Conservation (phyloP, 1,140 invertebrate genomes). For the Hylyphantes graminicola region DNA sequence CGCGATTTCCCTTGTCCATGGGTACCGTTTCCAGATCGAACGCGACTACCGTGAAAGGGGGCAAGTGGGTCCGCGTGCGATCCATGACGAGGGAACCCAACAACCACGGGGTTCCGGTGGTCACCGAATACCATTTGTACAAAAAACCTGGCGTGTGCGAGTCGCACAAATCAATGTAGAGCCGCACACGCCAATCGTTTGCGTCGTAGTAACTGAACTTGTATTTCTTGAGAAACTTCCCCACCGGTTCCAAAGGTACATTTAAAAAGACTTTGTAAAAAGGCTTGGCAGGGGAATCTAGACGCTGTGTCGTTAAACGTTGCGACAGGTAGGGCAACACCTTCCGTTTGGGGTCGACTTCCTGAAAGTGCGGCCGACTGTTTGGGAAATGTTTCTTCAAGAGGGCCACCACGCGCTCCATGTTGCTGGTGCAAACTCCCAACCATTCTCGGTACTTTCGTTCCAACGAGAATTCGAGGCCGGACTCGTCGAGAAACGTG, state of each 20-base stretch:
- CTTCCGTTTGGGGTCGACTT: too few relatives aligned
- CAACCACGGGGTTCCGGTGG: rapidly evolving
- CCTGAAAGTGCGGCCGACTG: too few relatives aligned
- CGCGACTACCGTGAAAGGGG: neutral
- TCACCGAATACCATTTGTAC: constrained; percentile 18
- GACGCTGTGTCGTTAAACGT: neutral
- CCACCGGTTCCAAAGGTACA: neutral
- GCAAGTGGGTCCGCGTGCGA: neutral
- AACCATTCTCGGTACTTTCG: too few relatives aligned
- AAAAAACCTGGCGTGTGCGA: neutral
- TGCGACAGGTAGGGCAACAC: constrained; percentile 15
- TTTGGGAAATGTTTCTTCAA: too few relatives aligned
- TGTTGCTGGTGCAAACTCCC: too few relatives aligned
- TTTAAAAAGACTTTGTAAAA: constrained; percentile 8
- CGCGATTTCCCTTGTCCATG: neutral
- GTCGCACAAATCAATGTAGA: constrained; percentile 14
- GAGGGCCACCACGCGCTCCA: too few relatives aligned
- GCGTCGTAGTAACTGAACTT: constrained; percentile 27
- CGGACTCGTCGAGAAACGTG: too few relatives aligned
- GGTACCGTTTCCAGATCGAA: constrained; percentile 41
- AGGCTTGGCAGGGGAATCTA: neutral
- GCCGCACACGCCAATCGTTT: neutral
- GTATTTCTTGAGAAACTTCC: constrained; percentile 1
- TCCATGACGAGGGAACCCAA: neutral
- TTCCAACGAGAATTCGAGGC: too few relatives aligned